Evolutionary conservation across 2,113 vertebrate species (phyloP), one percentile per base, ranked within the genome.

Genomic region (Axis porcinus): DNA sequence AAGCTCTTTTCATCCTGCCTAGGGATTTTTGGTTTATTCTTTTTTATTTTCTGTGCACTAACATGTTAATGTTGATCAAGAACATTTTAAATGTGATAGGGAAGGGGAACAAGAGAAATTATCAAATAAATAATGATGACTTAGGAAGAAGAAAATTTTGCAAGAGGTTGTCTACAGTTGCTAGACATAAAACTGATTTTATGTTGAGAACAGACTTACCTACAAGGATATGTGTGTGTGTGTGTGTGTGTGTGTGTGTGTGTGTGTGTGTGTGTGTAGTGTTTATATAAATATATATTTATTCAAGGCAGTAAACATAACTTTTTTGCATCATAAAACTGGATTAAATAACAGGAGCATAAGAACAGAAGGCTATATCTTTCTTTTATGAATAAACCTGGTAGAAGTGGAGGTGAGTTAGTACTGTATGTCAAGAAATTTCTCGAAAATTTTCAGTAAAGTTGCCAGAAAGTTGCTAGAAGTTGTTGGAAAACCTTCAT

Each of bases 21-120:
- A 76, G 12, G 2, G n/a, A 89, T 45, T 36, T 74, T 78, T 96
- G 81, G n/a, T 62, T 28, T 79, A 10, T 45, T 58, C n/a, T 40
- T 28, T 52, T 81, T 79, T 14, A 14, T 21, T 7, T 13, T 21
- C 50, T 36, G 1, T 8, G 6, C 54, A 76, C 5, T 47, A 45
- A 19, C 6, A 33, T 93, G 47, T 57, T 81, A 74, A 83, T 95
- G 47, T 82, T 87, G 6, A 88, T 62, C 79, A 67, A 85, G 28
- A 87, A 58, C 33, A 94, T 90, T 93, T 97, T 40, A 87, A 67
- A 95, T 84, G n/a, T 70, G 43, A 89, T 90, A 83, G 27, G 5
- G 19, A 85, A 95, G 30, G n/a, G 25, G 17, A 52, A 70, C 2
- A 90, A 87, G 54, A 89, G 93, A 96, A 70, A 94, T 47, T 70